Evolutionary conservation across 2,113 vertebrate species (phyloP), one percentile per base, ranked within the genome.

Genomic region (Neomonachus schauinslandi): DNA sequence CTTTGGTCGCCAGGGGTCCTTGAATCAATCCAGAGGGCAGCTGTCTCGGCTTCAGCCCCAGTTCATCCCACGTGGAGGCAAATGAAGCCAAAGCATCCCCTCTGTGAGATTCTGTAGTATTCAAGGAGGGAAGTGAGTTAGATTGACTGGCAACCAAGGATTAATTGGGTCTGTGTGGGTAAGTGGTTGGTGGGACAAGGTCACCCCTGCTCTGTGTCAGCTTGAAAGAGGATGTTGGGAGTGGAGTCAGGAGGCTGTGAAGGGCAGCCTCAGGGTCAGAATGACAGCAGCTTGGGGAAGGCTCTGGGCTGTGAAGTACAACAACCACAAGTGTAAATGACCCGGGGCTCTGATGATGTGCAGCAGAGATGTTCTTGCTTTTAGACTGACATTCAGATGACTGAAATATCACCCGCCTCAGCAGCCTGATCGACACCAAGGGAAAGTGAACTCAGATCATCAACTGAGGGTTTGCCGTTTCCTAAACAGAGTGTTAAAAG

Each of bases 291-390:
- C 83, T 98, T 28, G 9, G 96, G 98, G 94, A 98, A 97, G 98
- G 97, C 98, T 98, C 97, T 96, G 97, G 96, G 97, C 97, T 98
- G 91, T 98, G 98, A 99, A 99, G 98, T 98, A 98, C 99, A 98
- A 98, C 98, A 98, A 98, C 97, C 98, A 85, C 98, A 97, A 99
- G 98, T 98, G 98, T 97, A 98, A 99, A 99, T 98, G 98, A 95
- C 96, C 96, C 95, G 95, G 85, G 98, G 98, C 96, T 97, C 98
- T 98, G 98, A 98, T n/a, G 97, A 90, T 94, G 59, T 63, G 95
- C 97, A 65, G 95, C 87, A 93, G 97, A 97, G 97, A 97, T 96
- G 94, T 96, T 91, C 82, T 2, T 84, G 89, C 97, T 98, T 97
- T 98, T 94, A 98, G 57, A 83, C 86, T 96, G 98, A 98, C 98